Evolutionary conservation across 35 echinoderm and acorn worm genomes (phyloP), one percentile per base, ranked within the genome.

Genomic region (Ophiothrix spiculata): DNA sequence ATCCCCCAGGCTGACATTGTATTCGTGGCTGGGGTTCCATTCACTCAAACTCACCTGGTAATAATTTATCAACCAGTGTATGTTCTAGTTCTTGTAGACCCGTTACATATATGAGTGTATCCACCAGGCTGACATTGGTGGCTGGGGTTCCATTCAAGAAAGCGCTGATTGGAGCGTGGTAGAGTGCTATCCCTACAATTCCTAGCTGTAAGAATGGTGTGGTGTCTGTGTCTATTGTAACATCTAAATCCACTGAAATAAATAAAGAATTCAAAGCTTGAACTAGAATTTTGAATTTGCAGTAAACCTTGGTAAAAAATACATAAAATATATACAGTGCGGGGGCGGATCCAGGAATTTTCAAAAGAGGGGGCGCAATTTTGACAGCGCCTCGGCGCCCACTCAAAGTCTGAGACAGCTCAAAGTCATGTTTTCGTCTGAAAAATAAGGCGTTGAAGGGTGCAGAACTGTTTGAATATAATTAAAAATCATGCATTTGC

Each of bases 41-140:
- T 63, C 15, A 63, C 28, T n/a, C n/a, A n/a, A n/a, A n/a, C 81
- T 78, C 40, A 94, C 92, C 92, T 91, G 93, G 93, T 42, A 86
- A 79, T 31, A 95, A 41, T 17, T 36, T 84, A 84, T 77, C 19
- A 19, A 84, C 79, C 23, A 95, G 64, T 14, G 32, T 32, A 19
- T 69, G 60, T 69, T 40, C 31, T 56, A 40, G 28, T 77, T 32
- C 39, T 85, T 86, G 29, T 85, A 56, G 19, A 2, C 37, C 83
- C 23, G 56, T 75, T 16, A 84, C 78, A 64, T 95, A 95, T 15
- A 95, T 89, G 0, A 91, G 40, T n/a, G 85, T 89, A 88, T 95
- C 93, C 28, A 95, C 73, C 56, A 95, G 40, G 85, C 93, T 88
- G 1, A 40, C 33, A 6, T 13, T 28, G 16, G 86, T 90, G 8